Percentiles rank a stretch among this genome's conserved stretches.
These are phyloP conservation scores for Craterocephalus amniculus DNA, from an alignment of 2,797 vertebrate species.

Conservation along the genomic window DNA sequence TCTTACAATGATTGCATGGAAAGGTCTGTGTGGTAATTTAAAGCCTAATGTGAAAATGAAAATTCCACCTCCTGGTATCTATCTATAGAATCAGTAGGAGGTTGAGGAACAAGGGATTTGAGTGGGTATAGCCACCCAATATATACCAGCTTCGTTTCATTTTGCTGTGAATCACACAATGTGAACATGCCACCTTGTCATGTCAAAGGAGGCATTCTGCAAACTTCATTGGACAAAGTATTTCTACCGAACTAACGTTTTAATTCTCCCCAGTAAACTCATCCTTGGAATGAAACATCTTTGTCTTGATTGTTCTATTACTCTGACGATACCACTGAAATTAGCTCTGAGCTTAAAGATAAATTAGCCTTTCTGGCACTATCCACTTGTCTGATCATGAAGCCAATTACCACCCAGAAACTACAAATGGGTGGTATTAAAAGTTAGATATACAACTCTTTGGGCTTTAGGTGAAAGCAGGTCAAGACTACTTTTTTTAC, in stretches of 20 bases:
- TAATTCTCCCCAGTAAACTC: conserved; percentile 30
- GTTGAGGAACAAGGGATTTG: not conserved
- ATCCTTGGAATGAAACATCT: conserved; percentile 37
- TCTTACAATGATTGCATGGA: too few relatives aligned
- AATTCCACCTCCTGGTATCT: not conserved
- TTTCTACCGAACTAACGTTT: conserved; percentile 43
- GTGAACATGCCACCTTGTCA: conserved; percentile 31
- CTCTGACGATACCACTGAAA: conserved; percentile 62
- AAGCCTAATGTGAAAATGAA: not conserved
- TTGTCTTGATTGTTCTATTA: conserved; percentile 37
- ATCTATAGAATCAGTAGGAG: not conserved
- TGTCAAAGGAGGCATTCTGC: conserved; percentile 26
- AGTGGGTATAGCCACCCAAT: not conserved
- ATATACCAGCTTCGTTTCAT: conserved; percentile 1
- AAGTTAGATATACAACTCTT: conserved; percentile 27
- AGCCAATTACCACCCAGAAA: conserved; percentile 61
- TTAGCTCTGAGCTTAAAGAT: conserved; percentile 60
- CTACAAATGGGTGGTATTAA: conserved; percentile 16
- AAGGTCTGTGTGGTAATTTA: too few relatives aligned
- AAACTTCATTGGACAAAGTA: conserved; percentile 38
- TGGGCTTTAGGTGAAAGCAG: conserved; percentile 15
- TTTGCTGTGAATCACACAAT: conserved; percentile 20
- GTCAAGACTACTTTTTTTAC: conserved; percentile 5
- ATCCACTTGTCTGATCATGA: conserved; percentile 61
- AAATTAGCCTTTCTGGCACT: conserved; percentile 59